Conservation (phyloP, 1,140 invertebrate genomes). For the Penaeus chinensis region DNA sequence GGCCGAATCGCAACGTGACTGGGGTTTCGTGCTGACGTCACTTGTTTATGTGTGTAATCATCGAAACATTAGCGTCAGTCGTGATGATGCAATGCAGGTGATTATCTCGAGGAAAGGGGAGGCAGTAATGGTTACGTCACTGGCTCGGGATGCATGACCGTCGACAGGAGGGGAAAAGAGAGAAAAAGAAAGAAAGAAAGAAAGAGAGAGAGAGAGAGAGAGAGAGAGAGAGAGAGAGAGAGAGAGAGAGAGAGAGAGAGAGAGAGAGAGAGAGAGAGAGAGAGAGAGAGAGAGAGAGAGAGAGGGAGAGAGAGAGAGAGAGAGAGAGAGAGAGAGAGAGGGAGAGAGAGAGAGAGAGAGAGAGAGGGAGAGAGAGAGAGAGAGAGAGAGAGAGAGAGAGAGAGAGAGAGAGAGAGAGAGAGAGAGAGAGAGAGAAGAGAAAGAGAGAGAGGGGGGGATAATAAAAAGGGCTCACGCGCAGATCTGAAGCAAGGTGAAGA, state of each 20-base stretch:
- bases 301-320: not conserved
- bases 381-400: not conserved
- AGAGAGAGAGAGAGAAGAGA: not conserved
- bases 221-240: not conserved
- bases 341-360: not conserved
- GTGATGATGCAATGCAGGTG: too few species aligned
- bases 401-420: conserved; percentile 2
- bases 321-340: not conserved
- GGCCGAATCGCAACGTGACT: too few species aligned
- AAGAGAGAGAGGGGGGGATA: not conserved
- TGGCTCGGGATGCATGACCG: too few species aligned
- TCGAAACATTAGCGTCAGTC: too few species aligned
- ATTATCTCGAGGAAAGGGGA: too few species aligned
- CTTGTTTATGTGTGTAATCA: too few species aligned
- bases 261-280: not conserved
- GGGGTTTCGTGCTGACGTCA: too few species aligned
- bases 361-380: not conserved
- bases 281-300: not conserved
- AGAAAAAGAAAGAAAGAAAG: not conserved
- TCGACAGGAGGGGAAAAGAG: not conserved
- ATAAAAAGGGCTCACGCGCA: too few species aligned
- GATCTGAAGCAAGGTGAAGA: too few species aligned
- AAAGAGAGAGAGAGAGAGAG: not conserved
- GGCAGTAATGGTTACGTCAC: too few species aligned
- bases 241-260: not conserved